Conservation (phyloP, 2,113 vertebrate genomes). For the Aptenodytes patagonicus region DNA sequence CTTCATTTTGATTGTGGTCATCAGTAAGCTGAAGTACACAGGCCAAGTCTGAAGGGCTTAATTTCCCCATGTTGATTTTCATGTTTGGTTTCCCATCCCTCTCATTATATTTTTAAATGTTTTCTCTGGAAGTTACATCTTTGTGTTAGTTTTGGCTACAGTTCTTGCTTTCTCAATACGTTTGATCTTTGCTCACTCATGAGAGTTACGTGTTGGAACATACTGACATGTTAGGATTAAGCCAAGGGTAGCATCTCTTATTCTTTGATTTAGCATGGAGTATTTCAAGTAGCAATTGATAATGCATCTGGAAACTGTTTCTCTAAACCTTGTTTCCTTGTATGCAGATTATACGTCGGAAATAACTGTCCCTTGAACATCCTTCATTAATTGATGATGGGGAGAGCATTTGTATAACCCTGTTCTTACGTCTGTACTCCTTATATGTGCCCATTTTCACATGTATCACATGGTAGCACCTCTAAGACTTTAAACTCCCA, state of each 20-base stretch:
- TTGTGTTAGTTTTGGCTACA: not conserved
- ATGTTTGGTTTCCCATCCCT: not conserved
- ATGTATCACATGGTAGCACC: accelerated
- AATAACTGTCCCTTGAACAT: not conserved
- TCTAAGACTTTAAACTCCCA: not conserved
- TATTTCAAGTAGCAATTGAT: not conserved
- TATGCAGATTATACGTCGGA: accelerated
- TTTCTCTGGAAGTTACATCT: not conserved
- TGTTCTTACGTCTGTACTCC: not conserved
- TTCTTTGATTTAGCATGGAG: not conserved
- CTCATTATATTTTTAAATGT: not conserved
- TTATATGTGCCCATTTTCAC: not conserved
- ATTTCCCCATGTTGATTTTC: not conserved
- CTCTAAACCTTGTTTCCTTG: not conserved
- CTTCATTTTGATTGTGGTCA: not conserved
- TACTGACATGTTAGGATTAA: not conserved
- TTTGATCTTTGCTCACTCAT: not conserved
- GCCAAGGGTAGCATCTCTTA: not conserved
- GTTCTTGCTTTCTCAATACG: not conserved
- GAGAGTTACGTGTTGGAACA: not conserved
- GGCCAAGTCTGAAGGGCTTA: not conserved
- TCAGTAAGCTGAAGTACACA: not conserved
- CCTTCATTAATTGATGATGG: not conserved
- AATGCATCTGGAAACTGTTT: not conserved
- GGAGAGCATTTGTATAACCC: not conserved